Evolutionary conservation across 23 tunicate species (phyloP).

Genomic region (Styela plicata): DNA sequence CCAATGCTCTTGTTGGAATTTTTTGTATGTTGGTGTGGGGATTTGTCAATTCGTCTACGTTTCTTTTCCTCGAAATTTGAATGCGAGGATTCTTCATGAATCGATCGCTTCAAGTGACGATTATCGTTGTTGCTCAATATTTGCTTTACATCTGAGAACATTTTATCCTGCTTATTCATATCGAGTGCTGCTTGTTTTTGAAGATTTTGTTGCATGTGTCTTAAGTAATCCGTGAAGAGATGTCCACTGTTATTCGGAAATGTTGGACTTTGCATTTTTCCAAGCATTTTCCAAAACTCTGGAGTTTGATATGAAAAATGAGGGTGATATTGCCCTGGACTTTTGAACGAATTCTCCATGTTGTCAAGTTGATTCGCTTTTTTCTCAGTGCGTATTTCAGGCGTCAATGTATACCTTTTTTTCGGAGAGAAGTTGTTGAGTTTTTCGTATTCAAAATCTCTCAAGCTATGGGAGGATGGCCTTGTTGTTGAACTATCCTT

Average conservation of each 20-base stretch:
- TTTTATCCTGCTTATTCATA: no score
- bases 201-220: neutral
- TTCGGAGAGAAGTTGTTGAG: neutral
- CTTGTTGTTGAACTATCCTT: neutral
- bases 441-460: conserved; percentile 10
- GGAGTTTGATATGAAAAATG: neutral
- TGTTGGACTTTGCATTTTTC: neutral
- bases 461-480: neutral
- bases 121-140: no score
- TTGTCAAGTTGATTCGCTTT: neutral
- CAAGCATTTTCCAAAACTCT: neutral
- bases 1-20: no score
- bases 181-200: neutral
- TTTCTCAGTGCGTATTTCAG: neutral
- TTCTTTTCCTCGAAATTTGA: no score
- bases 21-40: no score
- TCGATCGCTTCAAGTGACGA: no score
- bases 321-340: neutral
- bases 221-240: neutral
- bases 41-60: no score
- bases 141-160: no score
- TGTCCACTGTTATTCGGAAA: neutral
- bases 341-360: neutral
- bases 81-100: no score
- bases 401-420: neutral